phyloP scores from a whole-genome alignment of 2,113 vertebrate species.

The Zeus faber region DNA sequence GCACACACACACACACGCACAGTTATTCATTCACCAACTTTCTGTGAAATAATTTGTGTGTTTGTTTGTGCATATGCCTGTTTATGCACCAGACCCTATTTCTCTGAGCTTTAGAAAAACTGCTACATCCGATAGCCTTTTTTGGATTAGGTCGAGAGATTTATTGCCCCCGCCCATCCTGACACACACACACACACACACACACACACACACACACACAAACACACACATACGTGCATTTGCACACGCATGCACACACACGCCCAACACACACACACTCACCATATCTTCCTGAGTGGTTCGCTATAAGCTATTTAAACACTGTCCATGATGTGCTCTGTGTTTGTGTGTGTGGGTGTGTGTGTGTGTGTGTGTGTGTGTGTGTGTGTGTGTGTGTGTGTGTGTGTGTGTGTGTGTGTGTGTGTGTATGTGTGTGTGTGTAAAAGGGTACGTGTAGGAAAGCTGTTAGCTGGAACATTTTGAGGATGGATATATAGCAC shows the following conservation, averaged over 20 bases:
- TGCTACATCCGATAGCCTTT: constrained; percentile 50
- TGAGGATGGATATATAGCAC: constrained; percentile 51
- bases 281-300: constrained; percentile 37
- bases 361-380: constrained; percentile 9
- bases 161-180: not conserved
- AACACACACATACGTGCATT: not conserved
- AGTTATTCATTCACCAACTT: not conserved
- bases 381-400: constrained; percentile 6
- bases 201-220: not conserved
- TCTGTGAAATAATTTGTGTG: not conserved
- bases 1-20: not conserved
- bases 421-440: constrained; percentile 28
- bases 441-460: constrained; percentile 27
- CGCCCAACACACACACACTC: not conserved
- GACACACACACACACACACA: not conserved
- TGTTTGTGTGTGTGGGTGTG: constrained; percentile 27
- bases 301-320: constrained; percentile 52
- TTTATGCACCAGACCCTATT: constrained; percentile 38
- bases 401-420: constrained; percentile 20
- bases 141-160: too few relatives aligned
- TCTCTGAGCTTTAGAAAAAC: constrained; percentile 52
- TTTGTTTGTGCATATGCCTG: not conserved
- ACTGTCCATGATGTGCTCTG: constrained; percentile 34
- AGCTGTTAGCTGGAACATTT: constrained; percentile 46
- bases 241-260: not conserved